phyloP scores from a whole-genome alignment of 2,797 vertebrate species.

The Muscicapa comitata region DNA sequence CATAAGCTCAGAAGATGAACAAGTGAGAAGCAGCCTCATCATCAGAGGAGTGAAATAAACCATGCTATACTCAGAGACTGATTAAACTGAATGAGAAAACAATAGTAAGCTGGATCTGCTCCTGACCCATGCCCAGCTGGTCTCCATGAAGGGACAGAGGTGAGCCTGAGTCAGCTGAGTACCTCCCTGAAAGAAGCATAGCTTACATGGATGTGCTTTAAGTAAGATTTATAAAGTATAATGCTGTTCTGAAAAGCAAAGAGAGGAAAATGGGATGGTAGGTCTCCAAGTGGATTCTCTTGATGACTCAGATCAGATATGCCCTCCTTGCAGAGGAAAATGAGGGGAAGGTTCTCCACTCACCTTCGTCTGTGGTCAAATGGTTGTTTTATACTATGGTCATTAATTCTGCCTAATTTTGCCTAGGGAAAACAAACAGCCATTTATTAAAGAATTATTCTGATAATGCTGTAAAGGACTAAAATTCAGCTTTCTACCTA shows the following conservation, averaged over 20 bases:
- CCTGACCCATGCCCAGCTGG: background rate
- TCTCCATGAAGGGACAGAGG: background rate
- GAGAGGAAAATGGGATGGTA: background rate
- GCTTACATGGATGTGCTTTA: background rate
- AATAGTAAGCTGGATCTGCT: background rate
- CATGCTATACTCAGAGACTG: background rate
- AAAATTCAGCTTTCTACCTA: background rate
- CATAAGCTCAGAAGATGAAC: background rate
- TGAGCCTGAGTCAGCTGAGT: background rate
- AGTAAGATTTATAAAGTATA: background rate
- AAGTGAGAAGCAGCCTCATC: background rate
- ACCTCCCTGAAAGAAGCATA: background rate
- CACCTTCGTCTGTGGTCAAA: background rate
- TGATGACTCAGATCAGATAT: background rate
- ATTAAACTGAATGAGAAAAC: background rate
- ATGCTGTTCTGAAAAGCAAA: background rate
- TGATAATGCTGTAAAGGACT: background rate
- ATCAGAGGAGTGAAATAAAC: background rate
- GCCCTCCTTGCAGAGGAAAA: background rate
- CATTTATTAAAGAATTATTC: background rate
- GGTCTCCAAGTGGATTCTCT: background rate
- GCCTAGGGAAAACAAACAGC: background rate
- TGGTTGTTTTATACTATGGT: background rate
- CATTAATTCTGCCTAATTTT: background rate
- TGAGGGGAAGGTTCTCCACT: background rate